Evolutionary conservation across 2,113 vertebrate species (phyloP), one percentile per base, ranked within the genome.

Genomic region (Sciurus niger): DNA sequence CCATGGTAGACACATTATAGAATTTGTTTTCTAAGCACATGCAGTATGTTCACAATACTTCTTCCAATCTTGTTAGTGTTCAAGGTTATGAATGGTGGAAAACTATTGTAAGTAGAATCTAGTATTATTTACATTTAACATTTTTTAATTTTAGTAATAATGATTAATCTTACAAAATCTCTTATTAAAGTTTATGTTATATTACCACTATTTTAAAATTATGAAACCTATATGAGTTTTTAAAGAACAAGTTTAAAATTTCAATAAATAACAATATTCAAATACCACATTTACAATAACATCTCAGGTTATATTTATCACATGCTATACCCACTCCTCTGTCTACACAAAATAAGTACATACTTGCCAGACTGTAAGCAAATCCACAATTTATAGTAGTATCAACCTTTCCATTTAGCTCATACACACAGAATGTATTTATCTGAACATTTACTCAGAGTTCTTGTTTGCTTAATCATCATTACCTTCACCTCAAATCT

Each of bases 1-100:
- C 94, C 89, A 87, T 96, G 90, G 73, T 76, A 92, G 90, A 78
- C 94, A 90, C 93, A 94, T 96, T 94, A 97, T 82, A 92, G 95
- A 98, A 98, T 97, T 0, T 67, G 82, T 96, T 98, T 98, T 96
- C 94, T 96, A 97, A 92, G 91, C 91, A 97, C 73, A 74, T 65
- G 65, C 11, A 97, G 1, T 97, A 96, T 94, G 93, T 95, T 98
- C 82, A 92, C 77, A 68, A 86, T 70, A 93, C 77, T 73, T 76
- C 58, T 93, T 85, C 6, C 96, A 92, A 72, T 94, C 32, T 97
- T 95, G 53, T 96, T 97, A 65, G 48, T 93, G 7, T 67, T n/a
- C 73, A 84, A 53, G 18, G 67, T 84, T 53, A 90, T 85, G 96
- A 91, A 76, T 80, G 94, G 34, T 74, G 12, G 85, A 74, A 95